Percentiles rank a stretch among this genome's conserved stretches.
These are phyloP conservation scores for Eupeodes latifasciatus DNA, from an alignment of 2,888 invertebrate genomes.

Conservation along the genomic window DNA sequence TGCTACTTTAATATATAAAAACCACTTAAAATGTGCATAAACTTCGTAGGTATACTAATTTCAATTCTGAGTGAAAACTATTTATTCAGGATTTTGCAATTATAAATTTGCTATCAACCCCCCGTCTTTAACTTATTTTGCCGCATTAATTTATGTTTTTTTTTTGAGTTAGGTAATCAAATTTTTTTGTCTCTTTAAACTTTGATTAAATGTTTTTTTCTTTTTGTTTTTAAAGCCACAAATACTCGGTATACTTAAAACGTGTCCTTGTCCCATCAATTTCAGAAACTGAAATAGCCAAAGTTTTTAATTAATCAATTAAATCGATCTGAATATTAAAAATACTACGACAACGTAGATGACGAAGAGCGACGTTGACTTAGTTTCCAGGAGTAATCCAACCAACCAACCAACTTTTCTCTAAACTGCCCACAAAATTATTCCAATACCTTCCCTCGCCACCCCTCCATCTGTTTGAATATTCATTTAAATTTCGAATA, in stretches of 20 bases:
- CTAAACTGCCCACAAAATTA: constrained; percentile 12
- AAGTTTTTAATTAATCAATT: constrained; percentile 68
- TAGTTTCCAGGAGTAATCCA: neutral
- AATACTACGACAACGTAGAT: neutral
- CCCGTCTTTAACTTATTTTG: constrained; percentile 1
- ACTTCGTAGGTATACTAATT: constrained; percentile 16
- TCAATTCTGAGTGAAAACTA: neutral
- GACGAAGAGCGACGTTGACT: too few relatives aligned
- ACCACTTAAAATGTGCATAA: constrained; percentile 36
- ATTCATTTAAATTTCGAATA: constrained; percentile 3
- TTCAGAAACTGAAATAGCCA: constrained; percentile 31
- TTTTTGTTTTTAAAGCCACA: neutral
- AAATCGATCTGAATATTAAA: constrained; percentile 49
- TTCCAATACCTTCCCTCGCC: neutral
- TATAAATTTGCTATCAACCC: constrained; percentile 16
- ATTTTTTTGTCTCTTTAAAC: too few relatives aligned
- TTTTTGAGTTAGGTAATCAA: neutral
- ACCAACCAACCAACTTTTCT: neutral
- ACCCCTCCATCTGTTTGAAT: neutral
- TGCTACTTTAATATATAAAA: neutral
- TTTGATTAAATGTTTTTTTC: too few relatives aligned
- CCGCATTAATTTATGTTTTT: constrained; percentile 4
- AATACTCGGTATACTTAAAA: neutral
- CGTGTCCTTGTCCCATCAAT: constrained; percentile 26
- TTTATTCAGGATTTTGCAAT: constrained; percentile 14